These are phyloP conservation scores for Dryas iulia DNA, from an alignment of 1,140 invertebrate genomes.

Conservation along the genomic window DNA sequence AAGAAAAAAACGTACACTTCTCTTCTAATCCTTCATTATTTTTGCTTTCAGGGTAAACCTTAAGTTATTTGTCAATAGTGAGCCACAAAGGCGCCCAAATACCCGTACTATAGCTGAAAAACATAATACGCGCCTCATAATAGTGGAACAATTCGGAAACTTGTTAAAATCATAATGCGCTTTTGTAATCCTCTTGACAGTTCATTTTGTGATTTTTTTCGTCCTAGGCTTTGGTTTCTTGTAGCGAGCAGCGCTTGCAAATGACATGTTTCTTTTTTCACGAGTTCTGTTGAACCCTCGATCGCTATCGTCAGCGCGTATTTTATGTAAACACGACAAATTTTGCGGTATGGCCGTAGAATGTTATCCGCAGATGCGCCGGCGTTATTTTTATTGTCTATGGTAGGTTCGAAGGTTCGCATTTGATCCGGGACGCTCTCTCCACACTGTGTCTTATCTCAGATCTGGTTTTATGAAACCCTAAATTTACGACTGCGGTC, in stretches of 20 bases:
- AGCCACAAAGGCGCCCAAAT: constrained; percentile 76
- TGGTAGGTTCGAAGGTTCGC: constrained; percentile 60
- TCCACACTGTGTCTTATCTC: constrained; percentile 79
- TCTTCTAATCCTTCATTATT: constrained; percentile 74
- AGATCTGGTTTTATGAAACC: constrained; percentile 80
- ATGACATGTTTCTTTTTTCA: constrained; percentile 56
- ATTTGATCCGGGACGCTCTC: constrained; percentile 75
- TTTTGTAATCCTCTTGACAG: constrained; percentile 73
- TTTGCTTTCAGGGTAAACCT: constrained; percentile 72
- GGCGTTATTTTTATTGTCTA: constrained; percentile 77
- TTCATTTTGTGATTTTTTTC: constrained; percentile 53
- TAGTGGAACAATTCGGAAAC: constrained; percentile 73
- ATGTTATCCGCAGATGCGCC: constrained; percentile 67
- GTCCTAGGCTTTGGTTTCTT: constrained; percentile 46
- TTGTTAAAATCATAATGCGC: constrained; percentile 78
- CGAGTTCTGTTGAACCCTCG: constrained; percentile 61
- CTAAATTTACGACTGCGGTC: constrained; percentile 78
- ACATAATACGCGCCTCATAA: constrained; percentile 77
- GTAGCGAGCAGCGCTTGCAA: constrained; percentile 56
- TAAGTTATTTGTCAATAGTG: constrained; percentile 77
- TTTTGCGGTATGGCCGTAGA: constrained; percentile 59
- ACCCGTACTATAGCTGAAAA: constrained; percentile 69
- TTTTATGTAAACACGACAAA: constrained; percentile 78
- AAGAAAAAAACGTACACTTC: constrained; percentile 45
- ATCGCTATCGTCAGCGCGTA: constrained; percentile 67